Base-by-base conservation (phyloP, 2,797 vertebrate genomes). In the Etheostoma nigrum region DNA sequence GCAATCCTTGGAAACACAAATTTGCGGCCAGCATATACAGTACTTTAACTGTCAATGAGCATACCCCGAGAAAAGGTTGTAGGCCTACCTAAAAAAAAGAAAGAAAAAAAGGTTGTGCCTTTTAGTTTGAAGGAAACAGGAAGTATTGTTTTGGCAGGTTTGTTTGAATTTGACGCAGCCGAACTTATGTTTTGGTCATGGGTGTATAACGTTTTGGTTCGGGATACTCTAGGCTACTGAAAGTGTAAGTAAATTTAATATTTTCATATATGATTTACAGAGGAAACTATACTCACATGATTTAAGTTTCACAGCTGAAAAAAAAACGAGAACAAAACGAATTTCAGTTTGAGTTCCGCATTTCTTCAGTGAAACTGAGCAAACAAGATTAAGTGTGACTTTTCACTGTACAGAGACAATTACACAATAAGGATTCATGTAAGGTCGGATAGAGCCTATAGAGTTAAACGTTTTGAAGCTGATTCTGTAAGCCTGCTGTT, bases 41-140 rank as follows among this genome's bases (percentile, higher is more conserved):
- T n/a, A 1, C 5, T 30, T 30, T 30, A 6, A 30, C 30, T 30
- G 30, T 30, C 30, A 5, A 30, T 30, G 30, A 30, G 30, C 36
- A 11, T 40, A 40, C 11, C 36, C 36, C 36, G 36, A 40, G 36
- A 2, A 18, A 19, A n/a, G 9, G 4, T 4, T 5, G 30, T 6
- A 5, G 30, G 5, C 30, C 30, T 30, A 30, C 30, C 30, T 30
- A 30, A 30, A 5, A 30, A 6, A 30, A 30, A 30, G 1, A 30
- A 30, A 30, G 30, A 30, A 30, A 5, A 2, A 18, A 21, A n/a
- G 9, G 1, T 4, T 21, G 1, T 0, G 7, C 1, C 21, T 76
- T 85, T 91, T 87, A 89, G 72, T 87, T 79, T 88, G 84, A 90
- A 90, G 52, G 73, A 5, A 27, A 49, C 47, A 53, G 79, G 80